Percentiles rank a stretch among this genome's conserved stretches.
Evolutionary conservation across 1,140 invertebrate genomes (phyloP).

Genomic region (Trypoxylus dichotomus): DNA sequence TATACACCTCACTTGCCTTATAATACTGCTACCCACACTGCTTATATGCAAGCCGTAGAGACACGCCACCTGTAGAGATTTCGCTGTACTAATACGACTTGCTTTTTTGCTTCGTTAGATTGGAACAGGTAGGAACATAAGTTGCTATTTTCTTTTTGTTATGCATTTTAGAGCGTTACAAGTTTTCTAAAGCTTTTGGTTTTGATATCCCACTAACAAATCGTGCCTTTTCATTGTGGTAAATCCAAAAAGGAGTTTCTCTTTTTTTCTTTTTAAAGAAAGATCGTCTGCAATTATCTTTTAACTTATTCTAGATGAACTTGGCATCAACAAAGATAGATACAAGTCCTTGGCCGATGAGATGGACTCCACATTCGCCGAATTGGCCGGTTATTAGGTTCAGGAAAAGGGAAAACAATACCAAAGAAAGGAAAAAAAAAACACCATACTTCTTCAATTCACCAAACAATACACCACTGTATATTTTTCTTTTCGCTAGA

Average conservation of each 20-base stretch:
- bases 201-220: too few relatives aligned
- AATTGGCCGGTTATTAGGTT: conserved; percentile 83
- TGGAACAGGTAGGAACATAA: too few relatives aligned
- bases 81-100: background rate
- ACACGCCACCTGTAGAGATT: background rate
- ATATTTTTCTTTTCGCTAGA: background rate
- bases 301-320: conserved; percentile 76
- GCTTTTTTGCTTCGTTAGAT: conserved; percentile 5
- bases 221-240: too few relatives aligned
- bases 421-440: background rate
- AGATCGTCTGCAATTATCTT: background rate
- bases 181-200: too few relatives aligned
- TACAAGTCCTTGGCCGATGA: conserved; percentile 96
- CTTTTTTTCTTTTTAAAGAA: background rate
- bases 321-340: conserved; percentile 98
- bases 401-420: background rate
- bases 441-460: background rate
- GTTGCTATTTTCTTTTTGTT: background rate
- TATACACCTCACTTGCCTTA: background rate
- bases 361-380: conserved; percentile 96
- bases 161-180: background rate
- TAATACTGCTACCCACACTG: background rate
- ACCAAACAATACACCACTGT: conserved; percentile 1
- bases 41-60: background rate
- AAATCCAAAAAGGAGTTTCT: too few relatives aligned